Base-by-base conservation (phyloP, 2,113 vertebrate genomes). In the Spheniscus mendiculus region DNA sequence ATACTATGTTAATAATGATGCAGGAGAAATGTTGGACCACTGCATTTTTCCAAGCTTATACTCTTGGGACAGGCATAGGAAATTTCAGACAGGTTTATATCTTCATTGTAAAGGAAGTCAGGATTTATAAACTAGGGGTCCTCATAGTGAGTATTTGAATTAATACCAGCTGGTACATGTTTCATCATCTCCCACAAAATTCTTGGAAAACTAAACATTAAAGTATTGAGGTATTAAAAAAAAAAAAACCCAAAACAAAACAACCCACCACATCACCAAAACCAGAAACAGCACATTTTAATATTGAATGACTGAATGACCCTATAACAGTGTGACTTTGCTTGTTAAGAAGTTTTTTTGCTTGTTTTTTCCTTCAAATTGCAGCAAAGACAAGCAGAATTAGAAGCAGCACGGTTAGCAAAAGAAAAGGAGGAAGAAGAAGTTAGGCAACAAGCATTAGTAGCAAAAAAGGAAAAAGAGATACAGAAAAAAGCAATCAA, bases 401-500 rank as follows among this genome's bases (percentile, higher is more conserved):
- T 99, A 94, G 99, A 99, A 93, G 99, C 98, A 11, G 99, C 98
- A 72, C 99, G 99, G 32, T 94, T 99, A 97, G 98, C 97, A 22
- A 99, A 99, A 93, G 99, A 99, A 96, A 99, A 99, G 85, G 99
- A 99, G 89, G 99, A 99, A 2, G 99, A 99, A 93, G 99, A 99
- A 98, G 98, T 99, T 49, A 99, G 99, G 91, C 99, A 99, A 96
- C 99, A 97, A 16, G 99, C 99, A 7, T 98, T 99, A 95, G 97
- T 98, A 97, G 98, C 98, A 67, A 99, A 99, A 97, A 99, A 99
- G 50, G 99, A 99, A 97, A 99, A 99, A 87, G 99, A 99, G 69
- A 99, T 99, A 69, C 99, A 99, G 98, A 99, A 99, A 98, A 99
- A 99, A 94, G 99, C 99, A 34, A 98, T 99, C 96, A 99, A 99